Evolutionary conservation across 2,113 vertebrate species (phyloP).

Genomic region (Alligator sinensis): DNA sequence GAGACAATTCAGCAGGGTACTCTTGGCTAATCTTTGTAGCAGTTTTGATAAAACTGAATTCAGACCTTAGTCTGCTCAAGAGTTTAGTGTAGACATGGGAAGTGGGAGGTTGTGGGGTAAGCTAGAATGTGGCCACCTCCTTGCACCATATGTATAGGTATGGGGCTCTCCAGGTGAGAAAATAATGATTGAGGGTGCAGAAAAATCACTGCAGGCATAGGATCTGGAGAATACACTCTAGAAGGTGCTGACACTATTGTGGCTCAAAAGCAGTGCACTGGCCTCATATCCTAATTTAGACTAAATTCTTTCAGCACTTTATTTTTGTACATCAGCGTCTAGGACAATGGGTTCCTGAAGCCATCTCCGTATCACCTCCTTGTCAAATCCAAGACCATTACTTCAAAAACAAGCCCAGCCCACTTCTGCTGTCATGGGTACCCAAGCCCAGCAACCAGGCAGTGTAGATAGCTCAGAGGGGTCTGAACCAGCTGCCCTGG

Average conservation of each 20-base stretch:
- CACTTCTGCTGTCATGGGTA: no score
- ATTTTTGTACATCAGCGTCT: no score
- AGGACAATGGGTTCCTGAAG: no score
- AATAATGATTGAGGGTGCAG: neutral
- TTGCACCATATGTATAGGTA: neutral
- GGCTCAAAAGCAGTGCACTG: neutral
- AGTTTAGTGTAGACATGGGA: neutral
- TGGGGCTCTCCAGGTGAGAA: neutral
- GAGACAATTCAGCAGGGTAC: neutral
- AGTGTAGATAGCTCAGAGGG: no score
- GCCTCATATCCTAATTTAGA: neutral
- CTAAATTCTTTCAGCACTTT: no score
- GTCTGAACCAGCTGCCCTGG: no score
- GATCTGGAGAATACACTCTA: accelerated
- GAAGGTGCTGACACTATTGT: accelerated
- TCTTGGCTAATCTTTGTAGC: neutral
- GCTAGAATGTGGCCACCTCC: neutral
- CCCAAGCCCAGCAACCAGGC: no score
- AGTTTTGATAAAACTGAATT: neutral
- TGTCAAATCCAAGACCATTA: no score
- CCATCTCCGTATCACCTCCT: no score
- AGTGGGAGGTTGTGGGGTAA: neutral
- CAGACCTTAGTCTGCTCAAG: neutral
- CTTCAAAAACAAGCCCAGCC: no score
- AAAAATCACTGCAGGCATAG: neutral